Evolutionary conservation across 2,113 vertebrate species (phyloP).

Genomic region (Corythornis cristatus): DNA sequence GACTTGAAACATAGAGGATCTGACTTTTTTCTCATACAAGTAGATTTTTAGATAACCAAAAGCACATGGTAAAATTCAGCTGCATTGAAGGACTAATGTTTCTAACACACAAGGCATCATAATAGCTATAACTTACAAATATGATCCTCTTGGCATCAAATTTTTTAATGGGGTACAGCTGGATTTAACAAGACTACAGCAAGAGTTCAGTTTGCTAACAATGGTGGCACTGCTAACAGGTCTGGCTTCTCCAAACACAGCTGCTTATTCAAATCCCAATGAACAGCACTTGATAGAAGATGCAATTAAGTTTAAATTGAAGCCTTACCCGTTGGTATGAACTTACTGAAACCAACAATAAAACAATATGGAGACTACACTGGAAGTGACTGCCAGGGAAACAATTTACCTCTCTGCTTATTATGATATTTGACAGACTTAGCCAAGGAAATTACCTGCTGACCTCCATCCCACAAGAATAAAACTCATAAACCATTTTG

Average conservation of each 20-base stretch:
- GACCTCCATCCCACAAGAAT: too few species aligned
- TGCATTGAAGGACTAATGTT: not conserved
- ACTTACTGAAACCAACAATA: not conserved
- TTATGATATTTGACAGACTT: conserved; percentile 14
- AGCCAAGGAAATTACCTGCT: not conserved
- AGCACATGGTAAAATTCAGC: not conserved
- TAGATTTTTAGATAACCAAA: not conserved
- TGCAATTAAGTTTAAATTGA: not conserved
- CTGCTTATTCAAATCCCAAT: not conserved
- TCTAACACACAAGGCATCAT: not conserved
- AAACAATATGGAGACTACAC: not conserved
- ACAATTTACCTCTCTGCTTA: not conserved
- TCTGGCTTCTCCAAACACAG: not conserved
- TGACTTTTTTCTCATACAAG: not conserved
- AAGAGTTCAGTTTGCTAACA: not conserved
- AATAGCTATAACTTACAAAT: not conserved
- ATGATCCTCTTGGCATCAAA: not conserved
- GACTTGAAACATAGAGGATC: not conserved
- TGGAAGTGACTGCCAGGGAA: not conserved
- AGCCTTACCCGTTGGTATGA: not conserved
- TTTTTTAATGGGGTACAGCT: not conserved
- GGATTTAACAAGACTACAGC: not conserved
- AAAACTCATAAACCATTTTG: too few species aligned
- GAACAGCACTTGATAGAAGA: not conserved
- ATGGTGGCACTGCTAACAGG: not conserved